A percentile compares a stretch with the other conserved stretches of the same genome.
Conservation (phyloP, 2,797 vertebrate genomes). For the Cynopterus sphinx region DNA sequence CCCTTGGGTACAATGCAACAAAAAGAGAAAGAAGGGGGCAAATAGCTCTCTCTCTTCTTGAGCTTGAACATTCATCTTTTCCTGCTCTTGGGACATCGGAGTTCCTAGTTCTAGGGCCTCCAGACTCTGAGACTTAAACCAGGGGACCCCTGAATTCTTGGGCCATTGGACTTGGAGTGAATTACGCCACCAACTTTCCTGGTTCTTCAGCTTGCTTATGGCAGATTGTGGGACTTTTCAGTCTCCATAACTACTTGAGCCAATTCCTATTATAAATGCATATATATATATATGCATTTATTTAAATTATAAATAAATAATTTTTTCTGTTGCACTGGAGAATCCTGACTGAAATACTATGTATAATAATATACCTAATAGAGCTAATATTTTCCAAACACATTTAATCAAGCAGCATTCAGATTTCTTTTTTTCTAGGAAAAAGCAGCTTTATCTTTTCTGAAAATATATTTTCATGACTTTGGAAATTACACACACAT, state of each 20-base stretch:
- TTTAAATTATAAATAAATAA: no score
- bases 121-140: not conserved
- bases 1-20: not conserved
- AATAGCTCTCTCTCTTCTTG: not conserved
- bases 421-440: not conserved
- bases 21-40: not conserved
- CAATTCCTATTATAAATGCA: not conserved
- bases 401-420: not conserved
- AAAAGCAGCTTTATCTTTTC: conserved; percentile 1
- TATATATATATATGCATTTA: no score
- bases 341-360: not conserved
- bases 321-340: not conserved
- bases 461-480: conserved; percentile 3
- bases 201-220: not conserved
- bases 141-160: not conserved
- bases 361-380: not conserved
- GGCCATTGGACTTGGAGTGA: not conserved
- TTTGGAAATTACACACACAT: not conserved
- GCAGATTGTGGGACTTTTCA: not conserved
- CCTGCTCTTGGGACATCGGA: not conserved
- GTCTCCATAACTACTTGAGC: not conserved
- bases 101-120: not conserved
- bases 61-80: not conserved
- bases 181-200: not conserved
- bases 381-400: not conserved